phyloP scores from a whole-genome alignment of 2,888 invertebrate species.

The Cryptus armator region DNA sequence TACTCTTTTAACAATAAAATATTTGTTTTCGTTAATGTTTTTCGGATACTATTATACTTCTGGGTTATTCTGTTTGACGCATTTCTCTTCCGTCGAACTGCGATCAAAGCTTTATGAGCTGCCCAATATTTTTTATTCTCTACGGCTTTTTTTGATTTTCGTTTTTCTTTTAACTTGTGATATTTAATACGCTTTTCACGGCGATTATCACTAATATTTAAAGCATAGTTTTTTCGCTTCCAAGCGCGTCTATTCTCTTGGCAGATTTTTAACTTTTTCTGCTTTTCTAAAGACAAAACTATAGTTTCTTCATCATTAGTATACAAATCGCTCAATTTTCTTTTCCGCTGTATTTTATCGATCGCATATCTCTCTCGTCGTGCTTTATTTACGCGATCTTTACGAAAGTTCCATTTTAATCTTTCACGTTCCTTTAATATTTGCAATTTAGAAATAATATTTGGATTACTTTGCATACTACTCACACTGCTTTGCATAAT shows the following conservation, averaged over 20 bases:
- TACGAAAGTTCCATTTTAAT: background rate
- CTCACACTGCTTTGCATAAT: background rate
- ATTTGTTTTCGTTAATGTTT: background rate
- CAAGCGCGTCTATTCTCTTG: background rate
- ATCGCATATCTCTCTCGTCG: background rate
- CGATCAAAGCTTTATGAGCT: background rate
- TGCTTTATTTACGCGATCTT: constrained; percentile 3
- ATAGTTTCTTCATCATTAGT: background rate
- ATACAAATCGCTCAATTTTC: background rate
- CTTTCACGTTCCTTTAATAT: background rate
- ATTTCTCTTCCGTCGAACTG: background rate
- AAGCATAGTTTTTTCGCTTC: background rate
- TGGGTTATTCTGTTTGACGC: background rate
- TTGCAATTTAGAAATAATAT: background rate
- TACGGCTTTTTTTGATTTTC: background rate
- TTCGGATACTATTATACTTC: background rate
- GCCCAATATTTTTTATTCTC: background rate
- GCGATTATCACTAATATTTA: background rate
- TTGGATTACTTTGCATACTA: background rate
- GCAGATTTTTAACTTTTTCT: too few species aligned
- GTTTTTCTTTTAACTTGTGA: too few species aligned
- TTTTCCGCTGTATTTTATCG: background rate
- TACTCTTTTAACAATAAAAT: constrained; percentile 16
- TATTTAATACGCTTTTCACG: background rate
- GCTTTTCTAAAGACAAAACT: background rate